A percentile compares a stretch with the other conserved stretches of the same genome.
Evolutionary conservation across 2,113 vertebrate species (phyloP).

Genomic region (Alouatta palliata): DNA sequence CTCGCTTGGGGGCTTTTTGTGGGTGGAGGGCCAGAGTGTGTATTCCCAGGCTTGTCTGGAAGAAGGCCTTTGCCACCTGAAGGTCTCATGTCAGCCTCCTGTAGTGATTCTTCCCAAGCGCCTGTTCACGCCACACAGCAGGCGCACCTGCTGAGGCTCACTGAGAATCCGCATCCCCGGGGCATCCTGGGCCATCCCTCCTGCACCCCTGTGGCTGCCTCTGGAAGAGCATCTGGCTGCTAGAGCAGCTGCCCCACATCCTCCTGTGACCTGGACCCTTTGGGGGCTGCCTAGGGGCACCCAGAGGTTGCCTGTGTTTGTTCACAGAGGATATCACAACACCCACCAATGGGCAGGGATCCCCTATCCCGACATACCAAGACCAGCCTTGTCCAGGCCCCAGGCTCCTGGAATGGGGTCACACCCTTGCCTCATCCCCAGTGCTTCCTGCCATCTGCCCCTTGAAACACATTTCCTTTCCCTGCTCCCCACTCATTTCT

Average conservation of each 20-base stretch:
- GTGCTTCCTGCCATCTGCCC: neutral
- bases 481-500: neutral
- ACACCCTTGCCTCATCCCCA: neutral
- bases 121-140: neutral
- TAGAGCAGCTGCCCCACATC: neutral
- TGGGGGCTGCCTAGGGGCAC: neutral
- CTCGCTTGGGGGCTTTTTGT: neutral
- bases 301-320: neutral
- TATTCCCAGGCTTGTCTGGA: neutral
- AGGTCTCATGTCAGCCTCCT: neutral
- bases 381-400: neutral
- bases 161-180: accelerated
- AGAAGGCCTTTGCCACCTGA: neutral
- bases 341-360: neutral
- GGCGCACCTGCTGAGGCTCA: neutral
- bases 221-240: neutral
- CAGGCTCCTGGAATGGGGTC: neutral
- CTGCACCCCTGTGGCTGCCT: neutral
- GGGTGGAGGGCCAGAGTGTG: neutral
- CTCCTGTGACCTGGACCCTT: neutral
- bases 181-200: neutral
- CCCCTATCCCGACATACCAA: neutral
- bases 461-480: neutral
- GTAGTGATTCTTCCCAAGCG: neutral
- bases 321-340: neutral